phyloP scores from a whole-genome alignment of 2,888 invertebrate species.

The Choreutis nemorana region DNA sequence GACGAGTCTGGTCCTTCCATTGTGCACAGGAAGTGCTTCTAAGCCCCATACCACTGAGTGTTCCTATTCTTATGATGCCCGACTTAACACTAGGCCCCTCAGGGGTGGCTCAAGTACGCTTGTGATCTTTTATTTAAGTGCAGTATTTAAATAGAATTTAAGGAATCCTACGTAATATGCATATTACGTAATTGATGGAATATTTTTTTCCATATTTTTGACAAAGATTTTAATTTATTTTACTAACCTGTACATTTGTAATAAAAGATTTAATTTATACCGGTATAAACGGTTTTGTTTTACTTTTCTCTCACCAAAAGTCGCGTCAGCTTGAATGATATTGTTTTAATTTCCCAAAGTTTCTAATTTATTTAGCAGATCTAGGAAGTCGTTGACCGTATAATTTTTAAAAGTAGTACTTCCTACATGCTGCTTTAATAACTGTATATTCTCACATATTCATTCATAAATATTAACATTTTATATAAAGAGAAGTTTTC shows the following conservation, averaged over 20 bases:
- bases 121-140: conserved; percentile 61
- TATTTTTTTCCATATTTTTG: conserved; percentile 38
- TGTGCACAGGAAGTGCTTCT: conserved; percentile 91
- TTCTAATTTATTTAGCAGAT: too few species aligned
- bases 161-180: conserved; percentile 66
- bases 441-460: too few species aligned
- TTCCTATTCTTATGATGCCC: conserved; percentile 59
- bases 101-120: conserved; percentile 60
- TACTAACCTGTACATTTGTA: conserved; percentile 55
- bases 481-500: too few species aligned
- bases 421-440: too few species aligned
- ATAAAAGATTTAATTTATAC: conserved; percentile 55
- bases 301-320: conserved; percentile 14
- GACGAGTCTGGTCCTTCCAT: conserved; percentile 94
- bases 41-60: conserved; percentile 44
- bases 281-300: conserved; percentile 50
- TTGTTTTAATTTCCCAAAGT: too few species aligned
- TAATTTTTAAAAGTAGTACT: too few species aligned
- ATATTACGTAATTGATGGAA: conserved; percentile 55
- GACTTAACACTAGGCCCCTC: conserved; percentile 51
- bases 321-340: too few species aligned
- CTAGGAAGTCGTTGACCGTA: too few species aligned
- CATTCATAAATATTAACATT: too few species aligned
- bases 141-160: conserved; percentile 63
- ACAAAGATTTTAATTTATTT: conserved; percentile 63